Base-by-base conservation (phyloP, 2,888 invertebrate genomes). In the Heliconius charithonia region DNA sequence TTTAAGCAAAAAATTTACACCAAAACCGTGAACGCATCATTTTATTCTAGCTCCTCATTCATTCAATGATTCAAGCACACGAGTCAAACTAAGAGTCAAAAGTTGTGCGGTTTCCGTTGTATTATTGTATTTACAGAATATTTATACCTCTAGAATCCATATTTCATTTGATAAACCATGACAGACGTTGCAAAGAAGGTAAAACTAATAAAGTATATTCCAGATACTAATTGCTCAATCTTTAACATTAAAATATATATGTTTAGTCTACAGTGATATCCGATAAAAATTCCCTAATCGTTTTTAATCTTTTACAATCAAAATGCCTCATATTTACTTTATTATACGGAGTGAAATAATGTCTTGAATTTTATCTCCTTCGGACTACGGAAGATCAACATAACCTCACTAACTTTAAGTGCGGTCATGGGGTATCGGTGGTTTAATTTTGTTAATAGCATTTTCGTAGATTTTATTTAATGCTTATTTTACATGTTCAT, bases 181-280 rank as follows among this genome's bases (percentile, higher is more conserved):
- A 89, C 93, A 89, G 93, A 94, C 90, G 90, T 93, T 82, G 90
- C 92, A 82, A 92, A 91, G 89, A 94, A 95, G 94, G 94, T 94
- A 92, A 91, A 88, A 78, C 74, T 79, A 69, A 79, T 75, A 65
- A n/a, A 79, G 32, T 74, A 59, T 77, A 75, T 77, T 81, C 63
- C 41, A 65, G 19, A 69, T 51, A 56, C 56, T 70, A 27, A 76
- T 65, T 78, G 56, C 73, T 80, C 81, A 62, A 80, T 74, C 79
- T 76, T 78, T 77, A 78, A 45, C 22, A 81, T 56, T 63, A 76
- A 75, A 77, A 65, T 69, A 73, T 77, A 37, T 37, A 72, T 74
- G 65, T 70, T 78, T 75, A 63, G 69, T 69, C 75, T 73, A 77
- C 80, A 80, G 80, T 79, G 77, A 77, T 80, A 82, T 77, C 69